Evolutionary conservation across 2,888 invertebrate species (phyloP).

Genomic region (Acronicta aceris): DNA sequence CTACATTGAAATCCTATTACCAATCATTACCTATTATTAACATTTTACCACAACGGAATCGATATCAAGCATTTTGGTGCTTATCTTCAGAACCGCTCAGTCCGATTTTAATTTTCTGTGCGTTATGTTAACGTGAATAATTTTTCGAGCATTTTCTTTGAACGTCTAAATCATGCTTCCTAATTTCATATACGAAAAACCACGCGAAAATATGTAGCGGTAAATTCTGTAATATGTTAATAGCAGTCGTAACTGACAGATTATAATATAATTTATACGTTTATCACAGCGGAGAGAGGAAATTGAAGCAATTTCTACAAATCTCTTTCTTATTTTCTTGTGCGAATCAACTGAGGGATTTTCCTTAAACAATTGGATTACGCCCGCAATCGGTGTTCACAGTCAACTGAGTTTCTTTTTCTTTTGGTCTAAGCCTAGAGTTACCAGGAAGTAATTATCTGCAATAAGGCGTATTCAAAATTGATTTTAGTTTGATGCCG

Average conservation of each 20-base stretch:
- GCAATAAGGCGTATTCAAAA: slow-evolving; percentile 17
- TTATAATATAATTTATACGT: slow-evolving; percentile 53
- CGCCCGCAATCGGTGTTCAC: slow-evolving; percentile 41
- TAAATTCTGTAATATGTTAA: slow-evolving; percentile 46
- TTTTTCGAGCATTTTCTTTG: too few relatives aligned
- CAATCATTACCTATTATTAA: too few relatives aligned
- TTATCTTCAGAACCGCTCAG: too few relatives aligned
- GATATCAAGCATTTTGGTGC: too few relatives aligned
- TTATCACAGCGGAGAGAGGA: slow-evolving; percentile 39
- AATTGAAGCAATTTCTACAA: slow-evolving; percentile 55
- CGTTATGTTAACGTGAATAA: too few relatives aligned
- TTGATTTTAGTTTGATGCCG: slow-evolving; percentile 8
- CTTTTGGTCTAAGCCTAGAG: slow-evolving; percentile 37
- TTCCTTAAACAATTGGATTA: slow-evolving; percentile 54
- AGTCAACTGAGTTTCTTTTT: slow-evolving; percentile 42
- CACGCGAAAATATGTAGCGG: slow-evolving; percentile 35
- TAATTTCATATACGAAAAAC: too few relatives aligned
- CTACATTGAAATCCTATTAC: too few relatives aligned
- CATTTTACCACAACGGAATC: too few relatives aligned
- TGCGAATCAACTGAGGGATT: slow-evolving; percentile 45
- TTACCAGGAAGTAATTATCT: slow-evolving; percentile 5
- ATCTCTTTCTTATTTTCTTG: slow-evolving; percentile 53
- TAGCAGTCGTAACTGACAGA: slow-evolving; percentile 46
- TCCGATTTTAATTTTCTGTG: too few relatives aligned
- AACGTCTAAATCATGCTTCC: too few relatives aligned